Conservation (phyloP, 2,797 vertebrate species). For the Vireo griseus region DNA sequence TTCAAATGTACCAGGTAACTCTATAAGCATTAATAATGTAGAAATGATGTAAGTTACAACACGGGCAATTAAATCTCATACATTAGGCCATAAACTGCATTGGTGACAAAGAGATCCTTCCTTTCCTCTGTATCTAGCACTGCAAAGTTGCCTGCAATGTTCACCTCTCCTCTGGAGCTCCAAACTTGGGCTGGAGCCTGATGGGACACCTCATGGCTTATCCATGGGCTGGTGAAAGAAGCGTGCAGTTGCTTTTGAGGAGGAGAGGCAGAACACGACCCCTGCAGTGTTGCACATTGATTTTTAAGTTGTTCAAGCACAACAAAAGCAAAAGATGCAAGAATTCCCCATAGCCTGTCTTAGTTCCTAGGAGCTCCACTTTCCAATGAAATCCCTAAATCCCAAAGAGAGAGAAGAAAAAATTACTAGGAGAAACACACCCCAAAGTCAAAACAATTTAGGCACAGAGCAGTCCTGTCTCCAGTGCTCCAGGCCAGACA, state of each 20-base stretch:
- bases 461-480: background rate
- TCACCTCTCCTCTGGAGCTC: background rate
- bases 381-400: background rate
- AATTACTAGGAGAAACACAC: background rate
- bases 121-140: background rate
- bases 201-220: background rate
- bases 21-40: background rate
- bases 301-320: background rate
- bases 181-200: background rate
- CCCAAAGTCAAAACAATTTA: slow-evolving; percentile 24
- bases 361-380: background rate
- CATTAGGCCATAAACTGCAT: background rate
- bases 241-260: background rate
- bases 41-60: background rate
- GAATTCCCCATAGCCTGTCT: background rate
- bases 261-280: background rate
- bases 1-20: background rate
- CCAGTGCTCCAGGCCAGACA: slow-evolving; percentile 20
- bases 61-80: background rate
- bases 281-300: background rate
- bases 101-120: background rate
- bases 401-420: background rate
- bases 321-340: background rate
- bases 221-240: background rate
- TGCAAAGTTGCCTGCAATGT: background rate